These are phyloP conservation scores for Drosophila serrata DNA, from an alignment of 1,140 invertebrate genomes.

Conservation along the genomic window DNA sequence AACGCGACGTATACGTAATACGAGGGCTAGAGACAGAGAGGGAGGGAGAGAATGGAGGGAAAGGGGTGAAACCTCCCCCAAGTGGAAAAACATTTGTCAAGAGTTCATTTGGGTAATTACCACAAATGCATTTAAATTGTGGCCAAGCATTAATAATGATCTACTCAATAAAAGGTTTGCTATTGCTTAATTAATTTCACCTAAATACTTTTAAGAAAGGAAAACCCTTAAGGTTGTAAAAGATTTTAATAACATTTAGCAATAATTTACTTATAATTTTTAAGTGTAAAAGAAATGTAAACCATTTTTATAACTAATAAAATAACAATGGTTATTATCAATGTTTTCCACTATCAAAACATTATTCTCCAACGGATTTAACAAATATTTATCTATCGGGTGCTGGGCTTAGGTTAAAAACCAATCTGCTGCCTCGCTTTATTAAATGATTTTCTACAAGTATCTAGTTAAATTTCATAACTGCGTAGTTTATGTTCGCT, in stretches of 20 bases:
- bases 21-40: neutral
- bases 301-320: too few species aligned
- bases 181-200: conserved; percentile 12
- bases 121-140: conserved; percentile 16
- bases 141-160: neutral
- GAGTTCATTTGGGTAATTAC: conserved; percentile 23
- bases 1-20: conserved; percentile 52
- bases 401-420: neutral
- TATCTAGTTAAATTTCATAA: conserved; percentile 70
- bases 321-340: neutral
- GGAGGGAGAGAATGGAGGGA: too few species aligned
- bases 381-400: conserved; percentile 1
- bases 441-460: conserved; percentile 23
- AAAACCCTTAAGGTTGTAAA: neutral
- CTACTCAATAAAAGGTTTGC: conserved; percentile 1
- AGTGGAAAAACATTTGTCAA: conserved; percentile 20
- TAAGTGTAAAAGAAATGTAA: too few species aligned
- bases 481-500: conserved; percentile 69
- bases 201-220: neutral
- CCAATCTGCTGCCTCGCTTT: conserved; percentile 14
- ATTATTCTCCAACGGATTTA: neutral
- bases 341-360: neutral
- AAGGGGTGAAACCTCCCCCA: neutral
- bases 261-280: neutral
- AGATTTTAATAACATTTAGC: neutral